Evolutionary conservation across 2,113 vertebrate genomes (phyloP).

Genomic region (Cottus gobio): DNA sequence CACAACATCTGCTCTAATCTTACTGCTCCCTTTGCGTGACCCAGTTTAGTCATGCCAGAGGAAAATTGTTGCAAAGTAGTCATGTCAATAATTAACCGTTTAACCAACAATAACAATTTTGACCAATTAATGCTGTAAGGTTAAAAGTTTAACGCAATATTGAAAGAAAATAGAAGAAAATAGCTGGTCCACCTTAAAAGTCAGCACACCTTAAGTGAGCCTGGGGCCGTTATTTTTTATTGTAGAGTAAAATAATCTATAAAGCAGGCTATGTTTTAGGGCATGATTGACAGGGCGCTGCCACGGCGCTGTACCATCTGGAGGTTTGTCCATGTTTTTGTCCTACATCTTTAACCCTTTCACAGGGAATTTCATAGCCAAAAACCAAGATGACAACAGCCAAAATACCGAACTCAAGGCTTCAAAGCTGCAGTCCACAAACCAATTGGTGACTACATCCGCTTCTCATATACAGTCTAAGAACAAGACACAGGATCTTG

Average conservation of each 20-base stretch:
- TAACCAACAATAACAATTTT: background rate
- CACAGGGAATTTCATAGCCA: too few species aligned
- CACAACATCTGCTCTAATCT: slow-evolving; percentile 1
- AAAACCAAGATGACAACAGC: too few species aligned
- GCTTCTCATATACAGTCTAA: background rate
- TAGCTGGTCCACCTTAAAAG: background rate
- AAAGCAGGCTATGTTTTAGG: background rate
- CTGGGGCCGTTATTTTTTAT: too few species aligned
- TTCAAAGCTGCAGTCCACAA: too few species aligned
- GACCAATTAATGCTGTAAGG: background rate
- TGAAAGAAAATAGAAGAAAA: background rate
- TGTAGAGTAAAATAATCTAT: background rate
- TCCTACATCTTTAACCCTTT: too few species aligned
- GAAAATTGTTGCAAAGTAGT: slow-evolving; percentile 29
- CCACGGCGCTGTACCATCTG: too few species aligned
- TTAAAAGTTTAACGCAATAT: background rate
- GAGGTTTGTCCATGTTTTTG: too few species aligned
- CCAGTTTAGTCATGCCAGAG: slow-evolving; percentile 12
- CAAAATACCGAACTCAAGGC: too few species aligned
- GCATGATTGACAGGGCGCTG: background rate
- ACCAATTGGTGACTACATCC: background rate
- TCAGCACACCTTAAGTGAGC: background rate
- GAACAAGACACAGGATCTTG: background rate
- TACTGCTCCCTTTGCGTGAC: background rate
- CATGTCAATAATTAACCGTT: slow-evolving; percentile 13